These are phyloP conservation scores for Halictus ligatus DNA, from an alignment of 2,888 invertebrate genomes.

Conservation along the genomic window DNA sequence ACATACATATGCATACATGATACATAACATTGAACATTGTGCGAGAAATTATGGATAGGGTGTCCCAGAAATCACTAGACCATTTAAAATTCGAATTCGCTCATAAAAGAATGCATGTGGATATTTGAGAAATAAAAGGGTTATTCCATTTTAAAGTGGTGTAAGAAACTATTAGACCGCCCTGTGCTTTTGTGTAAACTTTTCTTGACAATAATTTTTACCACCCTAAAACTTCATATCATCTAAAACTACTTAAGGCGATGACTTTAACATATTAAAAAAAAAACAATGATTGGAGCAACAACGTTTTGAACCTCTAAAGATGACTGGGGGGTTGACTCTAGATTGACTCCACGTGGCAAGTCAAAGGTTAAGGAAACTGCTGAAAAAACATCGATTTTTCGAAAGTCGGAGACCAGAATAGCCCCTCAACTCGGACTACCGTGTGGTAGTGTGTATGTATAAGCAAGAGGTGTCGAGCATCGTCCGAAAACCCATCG, in stretches of 20 bases:
- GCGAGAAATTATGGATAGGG: background rate
- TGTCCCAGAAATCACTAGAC: background rate
- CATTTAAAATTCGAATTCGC: background rate
- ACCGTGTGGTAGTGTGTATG: background rate
- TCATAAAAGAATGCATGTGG: background rate
- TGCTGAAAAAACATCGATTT: background rate
- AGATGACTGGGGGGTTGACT: background rate
- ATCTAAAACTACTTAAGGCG: background rate
- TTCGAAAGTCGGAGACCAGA: background rate
- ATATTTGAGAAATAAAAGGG: background rate
- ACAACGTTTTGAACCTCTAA: background rate
- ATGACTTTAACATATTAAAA: background rate
- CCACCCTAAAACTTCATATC: too few species aligned
- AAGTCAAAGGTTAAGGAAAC: background rate
- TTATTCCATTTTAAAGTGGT: background rate
- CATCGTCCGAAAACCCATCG: constrained; percentile 51
- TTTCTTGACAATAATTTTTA: background rate
- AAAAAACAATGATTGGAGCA: background rate
- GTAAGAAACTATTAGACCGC: background rate
- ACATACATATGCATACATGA: background rate
- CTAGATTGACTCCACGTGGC: background rate
- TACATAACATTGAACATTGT: background rate
- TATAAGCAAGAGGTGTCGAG: constrained; percentile 41
- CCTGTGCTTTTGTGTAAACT: too few species aligned
- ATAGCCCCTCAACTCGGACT: background rate